A percentile compares a stretch with the other conserved stretches of the same genome.
Evolutionary conservation across 2,797 vertebrate species (phyloP).

Genomic region (Girardinus metallicus): DNA sequence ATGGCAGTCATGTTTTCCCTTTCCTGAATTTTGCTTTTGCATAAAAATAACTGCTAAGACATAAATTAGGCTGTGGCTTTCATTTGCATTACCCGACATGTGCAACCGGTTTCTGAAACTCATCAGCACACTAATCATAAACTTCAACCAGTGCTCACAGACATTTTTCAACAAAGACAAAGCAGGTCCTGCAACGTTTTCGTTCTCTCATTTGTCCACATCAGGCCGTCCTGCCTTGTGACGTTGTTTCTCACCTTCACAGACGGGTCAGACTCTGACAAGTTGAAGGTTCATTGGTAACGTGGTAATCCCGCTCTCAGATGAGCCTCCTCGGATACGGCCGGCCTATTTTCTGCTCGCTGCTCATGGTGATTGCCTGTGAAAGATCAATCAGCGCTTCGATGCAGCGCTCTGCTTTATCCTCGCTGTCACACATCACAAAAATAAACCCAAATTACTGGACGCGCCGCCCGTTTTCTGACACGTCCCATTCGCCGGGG

Average conservation of each 20-base stretch:
- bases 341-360: conserved; percentile 64
- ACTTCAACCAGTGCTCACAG: neutral
- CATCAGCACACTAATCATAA: neutral
- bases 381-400: conserved; percentile 67
- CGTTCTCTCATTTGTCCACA: neutral
- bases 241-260: conserved; percentile 12
- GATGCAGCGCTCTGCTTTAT: conserved; percentile 34
- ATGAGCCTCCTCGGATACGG: conserved; percentile 27
- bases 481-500: conserved; percentile 10
- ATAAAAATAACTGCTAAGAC: neutral
- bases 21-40: neutral
- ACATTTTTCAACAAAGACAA: neutral
- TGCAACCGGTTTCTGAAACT: neutral
- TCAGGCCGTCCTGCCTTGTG: conserved; percentile 3
- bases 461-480: conserved; percentile 11
- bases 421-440: conserved; percentile 51
- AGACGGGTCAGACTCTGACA: conserved; percentile 9
- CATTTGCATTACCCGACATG: neutral
- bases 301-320: conserved; percentile 45
- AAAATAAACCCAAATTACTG: conserved; percentile 68
- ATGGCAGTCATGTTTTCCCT: neutral
- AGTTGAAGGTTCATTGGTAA: conserved; percentile 23
- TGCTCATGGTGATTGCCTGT: conserved; percentile 68
- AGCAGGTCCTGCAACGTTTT: neutral
- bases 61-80: neutral